Conservation (phyloP, 2,888 invertebrate species). For the Vanessa cardui region DNA sequence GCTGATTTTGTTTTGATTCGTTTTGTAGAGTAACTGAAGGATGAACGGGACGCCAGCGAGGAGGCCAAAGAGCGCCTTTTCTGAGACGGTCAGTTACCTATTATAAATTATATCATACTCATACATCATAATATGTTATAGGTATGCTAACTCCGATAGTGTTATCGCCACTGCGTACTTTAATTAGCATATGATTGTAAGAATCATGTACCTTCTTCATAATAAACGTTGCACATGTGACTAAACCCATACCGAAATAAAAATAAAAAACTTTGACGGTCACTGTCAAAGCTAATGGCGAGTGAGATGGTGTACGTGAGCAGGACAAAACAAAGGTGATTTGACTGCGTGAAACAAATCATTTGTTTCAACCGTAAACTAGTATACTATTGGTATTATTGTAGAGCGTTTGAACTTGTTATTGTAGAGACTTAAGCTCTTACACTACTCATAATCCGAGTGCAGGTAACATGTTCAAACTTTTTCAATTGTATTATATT, state of each 20-base stretch:
- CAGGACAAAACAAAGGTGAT: slow-evolving; percentile 43
- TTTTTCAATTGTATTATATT: neutral
- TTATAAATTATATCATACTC: neutral
- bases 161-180: neutral
- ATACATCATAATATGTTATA: neutral
- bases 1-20: slow-evolving; percentile 63
- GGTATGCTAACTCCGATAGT: slow-evolving; percentile 1
- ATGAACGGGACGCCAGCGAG: slow-evolving; percentile 79
- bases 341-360: slow-evolving; percentile 48
- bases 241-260: neutral
- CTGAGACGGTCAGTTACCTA: slow-evolving; percentile 69
- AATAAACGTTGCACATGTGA: slow-evolving; percentile 11
- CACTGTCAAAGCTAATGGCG: slow-evolving; percentile 42
- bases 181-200: neutral
- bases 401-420: neutral
- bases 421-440: neutral
- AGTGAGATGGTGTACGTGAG: slow-evolving; percentile 38
- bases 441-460: neutral
- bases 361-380: slow-evolving; percentile 46
- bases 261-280: slow-evolving; percentile 25
- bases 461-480: neutral
- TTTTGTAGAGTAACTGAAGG: slow-evolving; percentile 52
- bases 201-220: neutral
- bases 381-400: slow-evolving; percentile 23
- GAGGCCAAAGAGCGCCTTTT: slow-evolving; percentile 77